A percentile compares a stretch with the other conserved stretches of the same genome.
phyloP scores from a whole-genome alignment of 2,888 invertebrate species.

The Rhagophthalmus giganteus region DNA sequence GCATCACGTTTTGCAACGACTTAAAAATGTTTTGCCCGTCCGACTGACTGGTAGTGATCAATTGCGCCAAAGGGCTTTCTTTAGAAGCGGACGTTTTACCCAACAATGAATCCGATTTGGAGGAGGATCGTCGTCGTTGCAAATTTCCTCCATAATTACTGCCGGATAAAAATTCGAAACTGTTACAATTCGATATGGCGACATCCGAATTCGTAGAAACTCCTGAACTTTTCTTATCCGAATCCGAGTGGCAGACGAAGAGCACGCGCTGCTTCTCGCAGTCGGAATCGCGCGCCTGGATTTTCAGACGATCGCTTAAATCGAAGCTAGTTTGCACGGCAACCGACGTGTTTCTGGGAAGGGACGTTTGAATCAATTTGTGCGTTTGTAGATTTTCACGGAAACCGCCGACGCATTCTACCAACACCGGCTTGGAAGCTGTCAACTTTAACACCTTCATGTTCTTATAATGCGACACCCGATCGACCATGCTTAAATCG shows the following conservation, averaged over 20 bases:
- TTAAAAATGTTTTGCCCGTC: slow-evolving; percentile 63
- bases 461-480: slow-evolving; percentile 16
- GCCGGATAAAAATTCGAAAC: slow-evolving; percentile 68
- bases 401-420: slow-evolving; percentile 25
- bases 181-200: slow-evolving; percentile 60
- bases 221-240: slow-evolving; percentile 9
- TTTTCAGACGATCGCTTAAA: slow-evolving; percentile 2
- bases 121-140: background rate
- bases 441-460: slow-evolving; percentile 26
- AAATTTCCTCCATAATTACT: slow-evolving; percentile 29
- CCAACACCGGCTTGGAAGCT: slow-evolving; percentile 26
- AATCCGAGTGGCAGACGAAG: slow-evolving; percentile 29
- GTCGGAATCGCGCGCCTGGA: background rate
- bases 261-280: slow-evolving; percentile 24
- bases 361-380: slow-evolving; percentile 34
- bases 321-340: slow-evolving; percentile 36
- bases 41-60: slow-evolving; percentile 31
- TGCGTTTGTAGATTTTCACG: slow-evolving; percentile 9
- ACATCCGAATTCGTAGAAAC: slow-evolving; percentile 34
- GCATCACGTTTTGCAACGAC: slow-evolving; percentile 62
- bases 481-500: slow-evolving; percentile 11
- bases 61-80: slow-evolving; percentile 33
- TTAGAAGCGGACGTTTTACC: slow-evolving; percentile 5
- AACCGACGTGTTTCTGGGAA: slow-evolving; percentile 25
- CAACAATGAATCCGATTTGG: background rate